Percentiles rank a stretch among this genome's conserved stretches.
Evolutionary conservation across 1,140 invertebrate genomes (phyloP).

Genomic region (Philopotamus ludificatus): DNA sequence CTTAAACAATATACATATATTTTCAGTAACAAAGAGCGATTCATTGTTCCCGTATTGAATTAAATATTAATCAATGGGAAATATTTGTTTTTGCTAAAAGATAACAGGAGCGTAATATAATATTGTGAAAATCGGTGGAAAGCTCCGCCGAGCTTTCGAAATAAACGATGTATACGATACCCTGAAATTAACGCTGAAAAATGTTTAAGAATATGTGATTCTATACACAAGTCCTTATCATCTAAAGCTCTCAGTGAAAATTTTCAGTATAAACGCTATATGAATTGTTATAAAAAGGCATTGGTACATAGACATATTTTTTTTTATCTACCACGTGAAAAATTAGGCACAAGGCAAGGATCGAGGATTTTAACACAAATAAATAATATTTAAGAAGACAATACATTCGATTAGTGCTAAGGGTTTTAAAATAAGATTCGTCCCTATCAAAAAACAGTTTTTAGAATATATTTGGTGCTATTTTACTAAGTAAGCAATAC

Average conservation of each 20-base stretch:
- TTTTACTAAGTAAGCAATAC: conserved; percentile 24
- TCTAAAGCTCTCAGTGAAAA: conserved; percentile 21
- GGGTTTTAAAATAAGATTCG: conserved; percentile 8
- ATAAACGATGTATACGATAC: no score
- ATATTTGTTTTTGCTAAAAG: neutral
- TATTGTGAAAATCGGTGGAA: neutral
- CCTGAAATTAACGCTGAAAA: no score
- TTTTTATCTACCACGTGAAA: conserved; percentile 20
- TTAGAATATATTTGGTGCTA: conserved; percentile 25
- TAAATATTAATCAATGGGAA: neutral
- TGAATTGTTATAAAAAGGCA: conserved; percentile 30
- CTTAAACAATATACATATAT: neutral
- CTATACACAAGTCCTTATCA: neutral
- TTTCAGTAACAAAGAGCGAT: no score
- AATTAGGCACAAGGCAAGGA: conserved; percentile 33
- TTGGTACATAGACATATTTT: conserved; percentile 29
- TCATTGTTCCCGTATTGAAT: neutral
- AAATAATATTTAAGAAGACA: conserved; percentile 16
- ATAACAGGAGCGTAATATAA: neutral
- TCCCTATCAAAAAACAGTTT: conserved; percentile 5
- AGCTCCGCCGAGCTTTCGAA: no score
- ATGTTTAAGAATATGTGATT: neutral
- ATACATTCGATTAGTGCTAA: conserved; percentile 8
- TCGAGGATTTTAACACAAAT: conserved; percentile 20
- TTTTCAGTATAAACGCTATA: conserved; percentile 12